Evolutionary conservation across 1,140 invertebrate species (phyloP).

Genomic region (Eueides isabella): DNA sequence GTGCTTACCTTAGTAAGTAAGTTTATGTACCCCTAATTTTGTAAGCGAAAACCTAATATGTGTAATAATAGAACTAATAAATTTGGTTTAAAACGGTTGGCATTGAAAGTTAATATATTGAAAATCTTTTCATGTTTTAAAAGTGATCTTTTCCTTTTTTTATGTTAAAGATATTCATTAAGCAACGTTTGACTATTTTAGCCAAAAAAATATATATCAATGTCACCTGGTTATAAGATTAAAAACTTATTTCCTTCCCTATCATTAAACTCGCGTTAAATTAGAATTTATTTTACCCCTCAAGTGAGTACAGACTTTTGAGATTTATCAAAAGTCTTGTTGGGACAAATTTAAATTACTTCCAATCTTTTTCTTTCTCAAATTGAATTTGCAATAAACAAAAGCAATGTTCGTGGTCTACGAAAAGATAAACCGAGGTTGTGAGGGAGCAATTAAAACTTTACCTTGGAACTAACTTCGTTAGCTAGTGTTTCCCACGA

Average conservation of each 20-base stretch:
- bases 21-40: conserved; percentile 6
- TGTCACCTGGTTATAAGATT: too few relatives aligned
- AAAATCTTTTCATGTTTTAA: too few relatives aligned
- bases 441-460: conserved; percentile 77
- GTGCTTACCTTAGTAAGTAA: conserved; percentile 9
- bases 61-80: neutral
- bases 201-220: too few relatives aligned
- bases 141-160: too few relatives aligned
- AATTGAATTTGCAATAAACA: conserved; percentile 77
- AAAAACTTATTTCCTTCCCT: neutral
- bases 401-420: conserved; percentile 63
- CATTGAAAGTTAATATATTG: neutral
- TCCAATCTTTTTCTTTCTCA: conserved; percentile 53
- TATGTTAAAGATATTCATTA: too few relatives aligned
- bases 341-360: conserved; percentile 32
- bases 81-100: neutral
- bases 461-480: conserved; percentile 76
- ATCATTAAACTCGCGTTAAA: neutral
- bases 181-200: too few relatives aligned
- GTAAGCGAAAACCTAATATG: neutral
- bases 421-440: conserved; percentile 76
- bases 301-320: neutral
- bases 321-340: conserved; percentile 17
- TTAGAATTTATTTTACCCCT: neutral
- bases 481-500: conserved; percentile 66